Base-by-base conservation (phyloP, 2,797 vertebrate species). In the Mus minutoides region DNA sequence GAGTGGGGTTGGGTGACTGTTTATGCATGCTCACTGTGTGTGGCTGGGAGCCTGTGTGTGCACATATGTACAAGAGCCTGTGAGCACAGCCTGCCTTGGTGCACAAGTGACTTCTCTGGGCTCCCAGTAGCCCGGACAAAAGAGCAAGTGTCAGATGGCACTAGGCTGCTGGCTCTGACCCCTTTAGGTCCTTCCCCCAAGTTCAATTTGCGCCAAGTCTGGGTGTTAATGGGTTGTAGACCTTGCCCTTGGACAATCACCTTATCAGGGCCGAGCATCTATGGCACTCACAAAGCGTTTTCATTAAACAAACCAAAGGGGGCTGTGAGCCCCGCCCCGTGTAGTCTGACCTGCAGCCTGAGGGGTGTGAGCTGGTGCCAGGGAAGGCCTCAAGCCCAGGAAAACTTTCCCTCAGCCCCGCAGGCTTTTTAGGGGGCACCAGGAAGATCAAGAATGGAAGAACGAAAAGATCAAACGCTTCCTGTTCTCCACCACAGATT, bases 181-280 rank as follows among this genome's bases (percentile, higher is more conserved):
- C 85, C 80, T 87, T 94, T 0, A 79, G 94, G 84, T 95, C 93
- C 60, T 77, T 92, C 89, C 93, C 94, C 93, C 97, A 88, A 95
- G 95, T 97, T 98, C 97, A 91, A 12, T 97, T 96, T 96, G 97
- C 96, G 94, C 96, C 6, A 71, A 94, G 96, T 95, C 95, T 92
- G 83, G 31, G 96, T 24, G 29, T 90, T 96, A 97, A 97, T 93
- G 94, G 96, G 96, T 95, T 97, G 97, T 97, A 93, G 97, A 92
- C 96, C 85, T 95, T 16, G 7, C 96, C 95, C 96, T 97, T 69
- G 89, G 95, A 98, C 95, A 94, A 94, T 97, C 94, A 97, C 96
- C 96, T 97, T 97, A 98, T 98, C 98, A 22, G 84, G 89, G 97
- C 96, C 16, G 34, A 96, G 96, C 97, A 98, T 98, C 98, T 97